These are phyloP conservation scores for Meloidogyne hapla DNA, from an alignment of 1,140 invertebrate species.

Conservation along the genomic window DNA sequence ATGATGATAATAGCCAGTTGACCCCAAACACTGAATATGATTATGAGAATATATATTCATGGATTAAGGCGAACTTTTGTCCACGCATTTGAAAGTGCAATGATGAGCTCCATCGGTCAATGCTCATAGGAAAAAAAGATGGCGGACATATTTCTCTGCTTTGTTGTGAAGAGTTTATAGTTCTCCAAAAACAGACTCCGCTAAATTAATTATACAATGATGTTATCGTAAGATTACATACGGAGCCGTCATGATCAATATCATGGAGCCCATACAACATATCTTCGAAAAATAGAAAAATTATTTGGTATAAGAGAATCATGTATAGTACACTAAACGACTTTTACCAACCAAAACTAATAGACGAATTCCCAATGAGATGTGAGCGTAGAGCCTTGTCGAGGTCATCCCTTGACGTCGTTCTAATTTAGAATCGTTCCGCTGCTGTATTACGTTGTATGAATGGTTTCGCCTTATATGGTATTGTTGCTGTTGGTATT, in stretches of 20 bases:
- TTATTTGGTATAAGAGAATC: too few relatives aligned
- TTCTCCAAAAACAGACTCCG: constrained; percentile 62
- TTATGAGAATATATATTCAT: not conserved
- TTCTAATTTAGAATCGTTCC: not conserved
- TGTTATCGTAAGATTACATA: not conserved
- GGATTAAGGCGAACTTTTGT: constrained; percentile 46
- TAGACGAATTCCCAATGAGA: constrained; percentile 58
- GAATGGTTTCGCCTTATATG: too few relatives aligned
- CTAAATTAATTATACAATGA: not conserved
- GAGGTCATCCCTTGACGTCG: constrained; percentile 30
- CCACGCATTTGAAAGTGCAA: constrained; percentile 62
- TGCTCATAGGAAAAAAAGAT: constrained; percentile 63
- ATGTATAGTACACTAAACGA: not conserved
- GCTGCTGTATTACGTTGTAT: not conserved
- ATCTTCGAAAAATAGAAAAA: not conserved
- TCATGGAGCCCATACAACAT: constrained; percentile 35
- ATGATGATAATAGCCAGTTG: constrained; percentile 63
- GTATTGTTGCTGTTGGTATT: not conserved
- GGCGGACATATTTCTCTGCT: constrained; percentile 61
- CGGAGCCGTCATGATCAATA: constrained; percentile 61
- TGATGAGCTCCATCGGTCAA: constrained; percentile 63
- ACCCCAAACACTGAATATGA: constrained; percentile 59
- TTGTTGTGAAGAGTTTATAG: constrained; percentile 61
- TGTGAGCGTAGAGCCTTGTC: constrained; percentile 38
- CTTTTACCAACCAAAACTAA: constrained; percentile 53